Evolutionary conservation across 2,113 vertebrate species (phyloP), one percentile per base, ranked within the genome.

Genomic region (Cololabis saira): DNA sequence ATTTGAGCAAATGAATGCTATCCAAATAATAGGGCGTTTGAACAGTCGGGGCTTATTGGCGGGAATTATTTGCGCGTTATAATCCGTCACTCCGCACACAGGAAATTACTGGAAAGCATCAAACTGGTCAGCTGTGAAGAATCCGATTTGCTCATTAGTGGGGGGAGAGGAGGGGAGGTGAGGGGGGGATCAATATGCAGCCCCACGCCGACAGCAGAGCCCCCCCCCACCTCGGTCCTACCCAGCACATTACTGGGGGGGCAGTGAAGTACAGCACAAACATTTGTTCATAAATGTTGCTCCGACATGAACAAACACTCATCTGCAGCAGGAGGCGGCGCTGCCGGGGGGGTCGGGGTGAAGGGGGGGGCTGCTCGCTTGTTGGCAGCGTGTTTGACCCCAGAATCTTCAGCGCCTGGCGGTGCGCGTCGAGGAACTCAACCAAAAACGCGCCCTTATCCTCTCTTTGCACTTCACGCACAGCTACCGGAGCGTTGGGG

Each of bases 81-180:
- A 93, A 93, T 93, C 93, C 91, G 71, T 74, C 87, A 88, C 89
- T 92, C 89, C 91, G 86, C 91, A 94, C 82, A 92, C 91, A 90
- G 66, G 92, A 93, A 93, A 94, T 92, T 91, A 93, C 93, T 92
- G 93, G 91, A 92, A 92, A 93, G 92, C 91, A 91, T 88, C 89
- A 93, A 93, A 93, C 92, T 93, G 89, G 89, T 93, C 90, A 93
- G 88, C 92, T 93, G 92, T 94, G 91, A 88, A 91, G 84, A 92
- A 94, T 94, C 93, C 91, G 80, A 92, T 93, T 93, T 94, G 91
- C 90, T 93, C 89, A 93, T 93, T 92, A 92, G 80, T 54, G 74
- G 74, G 70, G 62, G 68, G 14, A 47, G 2, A n/a, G n/a, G n/a
- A n/a, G n/a, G n/a, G n/a, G n/a, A n/a, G n/a, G n/a, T n/a, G n/a